Base-by-base conservation (phyloP, 2,113 vertebrate genomes). In the Eretmochelys imbricata region DNA sequence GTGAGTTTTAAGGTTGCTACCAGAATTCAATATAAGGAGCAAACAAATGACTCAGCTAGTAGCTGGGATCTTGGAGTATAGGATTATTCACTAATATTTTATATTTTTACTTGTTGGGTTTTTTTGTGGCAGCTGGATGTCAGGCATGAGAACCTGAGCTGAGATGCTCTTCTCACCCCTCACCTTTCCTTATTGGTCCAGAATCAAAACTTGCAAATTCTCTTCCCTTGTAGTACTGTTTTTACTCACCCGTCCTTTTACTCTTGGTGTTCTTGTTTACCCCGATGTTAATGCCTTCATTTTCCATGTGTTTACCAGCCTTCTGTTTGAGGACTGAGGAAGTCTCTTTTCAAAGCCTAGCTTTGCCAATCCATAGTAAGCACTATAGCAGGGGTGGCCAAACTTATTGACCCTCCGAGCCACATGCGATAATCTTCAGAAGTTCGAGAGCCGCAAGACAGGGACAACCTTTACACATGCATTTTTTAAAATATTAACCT, bases 61-160 rank as follows among this genome's bases (percentile, higher is more conserved):
- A 89, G 69, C 10, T 13, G 83, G 84, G 80, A 11, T 51, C 49
- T 57, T 79, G 84, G 80, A 5, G 29, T 46, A 50, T 27, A 4
- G 57, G 65, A 82, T 93, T 80, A 90, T 81, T 72, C 38, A 89
- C 80, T 90, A 25, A 80, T 89, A 51, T 48, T 86, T 49, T 76
- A 69, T 57, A 59, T 38, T 87, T 65, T 31, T 29, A 29, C 27
- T 29, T 59, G 25, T 59, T 11, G 13, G 55, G 22, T 17, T 84
- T 87, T 85, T 88, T 69, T 79, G 50, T 13, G 87, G 46, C 55
- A 92, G 80, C 87, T 79, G 75, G 35, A 57, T 91, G 51, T 10
- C 1, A 2, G 80, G 84, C 57, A 84, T 42, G 81, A 55, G 82
- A 80, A 57, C 0, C 0, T n/a, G 72, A 75, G 24, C 65, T 50